Conservation (phyloP, 2,113 vertebrate genomes). For the Plecotus auritus region DNA sequence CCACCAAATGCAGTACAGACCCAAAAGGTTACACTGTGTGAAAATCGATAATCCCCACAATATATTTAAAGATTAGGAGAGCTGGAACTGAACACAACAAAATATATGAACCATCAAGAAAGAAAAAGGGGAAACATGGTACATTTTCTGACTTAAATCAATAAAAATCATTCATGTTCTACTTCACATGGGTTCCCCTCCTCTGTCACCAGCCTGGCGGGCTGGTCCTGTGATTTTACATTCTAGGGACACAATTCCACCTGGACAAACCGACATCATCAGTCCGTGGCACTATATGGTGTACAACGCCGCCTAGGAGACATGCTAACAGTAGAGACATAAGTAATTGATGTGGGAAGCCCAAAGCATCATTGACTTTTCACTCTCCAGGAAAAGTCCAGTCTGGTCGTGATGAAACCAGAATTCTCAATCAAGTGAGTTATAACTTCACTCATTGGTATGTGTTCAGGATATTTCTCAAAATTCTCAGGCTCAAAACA, state of each 20-base stretch:
- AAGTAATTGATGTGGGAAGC: neutral
- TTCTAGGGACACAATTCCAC: neutral
- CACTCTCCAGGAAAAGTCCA: neutral
- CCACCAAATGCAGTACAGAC: neutral
- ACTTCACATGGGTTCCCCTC: too few species aligned
- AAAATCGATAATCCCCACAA: neutral
- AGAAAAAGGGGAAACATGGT: too few species aligned
- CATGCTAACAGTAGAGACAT: neutral
- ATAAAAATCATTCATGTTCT: neutral
- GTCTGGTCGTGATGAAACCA: neutral
- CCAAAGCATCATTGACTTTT: neutral
- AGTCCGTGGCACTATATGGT: fast-evolving
- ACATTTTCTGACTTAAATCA: neutral
- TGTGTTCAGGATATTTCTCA: neutral
- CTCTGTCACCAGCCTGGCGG: neutral
- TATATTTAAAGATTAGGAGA: neutral
- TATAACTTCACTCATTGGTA: neutral
- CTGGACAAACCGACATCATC: neutral
- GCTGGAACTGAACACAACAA: neutral
- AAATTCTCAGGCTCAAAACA: neutral
- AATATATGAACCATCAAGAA: neutral
- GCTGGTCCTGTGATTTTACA: neutral
- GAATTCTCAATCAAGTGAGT: neutral
- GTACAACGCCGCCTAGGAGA: fast-evolving
- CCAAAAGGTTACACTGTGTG: neutral